Base-by-base conservation (phyloP, 2,113 vertebrate species). In the Upupa epops region DNA sequence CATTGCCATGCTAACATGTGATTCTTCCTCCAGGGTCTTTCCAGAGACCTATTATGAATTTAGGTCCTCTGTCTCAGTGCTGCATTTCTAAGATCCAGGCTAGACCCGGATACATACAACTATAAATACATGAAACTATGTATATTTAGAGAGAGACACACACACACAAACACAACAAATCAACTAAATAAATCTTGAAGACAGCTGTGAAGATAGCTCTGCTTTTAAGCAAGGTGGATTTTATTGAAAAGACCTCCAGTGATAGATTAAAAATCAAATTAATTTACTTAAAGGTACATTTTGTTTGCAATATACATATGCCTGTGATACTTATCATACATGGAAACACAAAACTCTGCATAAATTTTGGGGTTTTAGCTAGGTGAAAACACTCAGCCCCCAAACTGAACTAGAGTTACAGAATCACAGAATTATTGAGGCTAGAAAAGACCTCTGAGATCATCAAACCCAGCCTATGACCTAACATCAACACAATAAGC, bases 351-450 rank as follows among this genome's bases (percentile, higher is more conserved):
- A 3, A 5, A 21, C 2, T 48, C 19, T 56, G 3, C 14, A 16
- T 29, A 32, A 7, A 6, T 25, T 9, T 69, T 54, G 61, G 21
- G 7, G 8, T 17, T 61, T 70, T 65, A 83, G 22, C 40, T 71
- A 4, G 58, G 18, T 32, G 51, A 73, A 85, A 84, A 40, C 7
- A 40, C 5, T 9, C 15, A 71, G 32, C 22, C 7, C 65, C 31
- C 61, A 89, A 87, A 88, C 3, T 93, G 90, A 29, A 49, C 31
- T 89, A 81, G 64, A 94, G 89, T 90, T 18, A 16, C 7, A 46
- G 45, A 21, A 48, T 17, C 17, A 48, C 46, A 48, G 40, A 42
- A 42, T 42, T 42, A 42, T 42, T 11, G 40, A 42, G 40, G 40
- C 40, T 42, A 15, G 40, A 42, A 42, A 42, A 42, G 40, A 15